These are phyloP conservation scores for Chelonoidis abingdonii DNA, from an alignment of 2,113 vertebrate species.

Conservation along the genomic window DNA sequence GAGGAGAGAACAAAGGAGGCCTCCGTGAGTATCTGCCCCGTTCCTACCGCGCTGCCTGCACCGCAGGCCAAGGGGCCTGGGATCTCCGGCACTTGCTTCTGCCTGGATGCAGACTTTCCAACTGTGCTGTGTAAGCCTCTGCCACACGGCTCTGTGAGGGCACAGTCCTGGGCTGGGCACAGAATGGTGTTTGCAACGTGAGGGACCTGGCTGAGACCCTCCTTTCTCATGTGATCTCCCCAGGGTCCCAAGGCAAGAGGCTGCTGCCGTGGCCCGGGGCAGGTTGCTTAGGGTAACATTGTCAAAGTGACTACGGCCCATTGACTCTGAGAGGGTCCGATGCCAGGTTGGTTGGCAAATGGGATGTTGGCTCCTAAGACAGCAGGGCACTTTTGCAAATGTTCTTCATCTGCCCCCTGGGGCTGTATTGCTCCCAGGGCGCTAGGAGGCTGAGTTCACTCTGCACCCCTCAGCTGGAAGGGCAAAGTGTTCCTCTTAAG, in stretches of 20 bases:
- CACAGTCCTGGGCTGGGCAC: not conserved
- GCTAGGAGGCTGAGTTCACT: too few species aligned
- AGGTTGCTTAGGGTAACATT: not conserved
- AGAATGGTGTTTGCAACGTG: not conserved
- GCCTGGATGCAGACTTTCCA: too few species aligned
- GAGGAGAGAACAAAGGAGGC: slow-evolving; percentile 91
- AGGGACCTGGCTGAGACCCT: not conserved
- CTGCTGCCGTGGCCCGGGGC: too few species aligned
- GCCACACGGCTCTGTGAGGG: not conserved
- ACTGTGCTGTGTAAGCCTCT: too few species aligned
- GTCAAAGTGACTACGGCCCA: not conserved
- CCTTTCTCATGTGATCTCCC: fast-evolving
- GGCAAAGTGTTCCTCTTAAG: too few species aligned
- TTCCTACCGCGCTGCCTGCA: too few species aligned
- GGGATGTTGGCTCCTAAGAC: too few species aligned
- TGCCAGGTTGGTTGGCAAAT: not conserved
- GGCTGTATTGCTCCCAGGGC: not conserved
- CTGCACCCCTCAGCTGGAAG: too few species aligned
- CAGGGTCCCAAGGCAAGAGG: not conserved
- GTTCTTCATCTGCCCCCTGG: not conserved
- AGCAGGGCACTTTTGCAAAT: too few species aligned
- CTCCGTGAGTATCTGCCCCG: slow-evolving; percentile 80
- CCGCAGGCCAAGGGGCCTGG: too few species aligned
- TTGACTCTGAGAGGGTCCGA: not conserved
- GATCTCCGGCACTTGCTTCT: not conserved